Evolutionary conservation across 2,113 vertebrate species (phyloP).

Genomic region (Montifringilla adamsi): DNA sequence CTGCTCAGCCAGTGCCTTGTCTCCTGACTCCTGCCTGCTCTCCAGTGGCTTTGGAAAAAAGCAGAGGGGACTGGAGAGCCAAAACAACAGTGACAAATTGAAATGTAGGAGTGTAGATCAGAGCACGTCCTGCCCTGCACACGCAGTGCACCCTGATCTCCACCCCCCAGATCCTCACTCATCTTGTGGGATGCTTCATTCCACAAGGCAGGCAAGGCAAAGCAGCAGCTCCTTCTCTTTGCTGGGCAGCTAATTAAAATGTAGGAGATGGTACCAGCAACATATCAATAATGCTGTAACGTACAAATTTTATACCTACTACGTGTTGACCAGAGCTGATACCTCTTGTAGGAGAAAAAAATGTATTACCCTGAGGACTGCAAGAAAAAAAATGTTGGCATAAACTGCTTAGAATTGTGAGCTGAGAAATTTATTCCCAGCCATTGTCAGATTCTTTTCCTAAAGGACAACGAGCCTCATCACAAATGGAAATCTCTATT

Average conservation of each 20-base stretch:
- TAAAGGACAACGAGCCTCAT: not conserved
- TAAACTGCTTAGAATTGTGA: not conserved
- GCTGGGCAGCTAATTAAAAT: constrained; percentile 50
- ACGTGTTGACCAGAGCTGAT: constrained; percentile 14
- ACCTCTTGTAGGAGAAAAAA: constrained; percentile 31
- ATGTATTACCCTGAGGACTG: not conserved
- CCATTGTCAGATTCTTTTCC: not conserved
- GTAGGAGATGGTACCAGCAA: not conserved
- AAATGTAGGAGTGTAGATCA: not conserved
- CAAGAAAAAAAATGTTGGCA: not conserved
- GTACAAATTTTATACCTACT: constrained; percentile 9
- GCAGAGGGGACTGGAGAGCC: not conserved
- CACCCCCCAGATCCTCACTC: not conserved
- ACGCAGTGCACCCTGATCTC: not conserved
- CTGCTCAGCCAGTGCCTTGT: not conserved
- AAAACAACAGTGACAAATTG: constrained; percentile 9
- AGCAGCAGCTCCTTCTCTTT: not conserved
- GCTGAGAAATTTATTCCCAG: not conserved
- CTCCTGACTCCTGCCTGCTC: not conserved
- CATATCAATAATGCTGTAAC: not conserved
- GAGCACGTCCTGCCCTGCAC: not conserved
- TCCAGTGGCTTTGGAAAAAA: constrained; percentile 6
- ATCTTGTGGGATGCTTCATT: not conserved
- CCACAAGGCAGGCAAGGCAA: not conserved
- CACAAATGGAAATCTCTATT: not conserved